These are phyloP conservation scores for Tortricodes alternella DNA, from an alignment of 2,888 invertebrate genomes.

Conservation along the genomic window DNA sequence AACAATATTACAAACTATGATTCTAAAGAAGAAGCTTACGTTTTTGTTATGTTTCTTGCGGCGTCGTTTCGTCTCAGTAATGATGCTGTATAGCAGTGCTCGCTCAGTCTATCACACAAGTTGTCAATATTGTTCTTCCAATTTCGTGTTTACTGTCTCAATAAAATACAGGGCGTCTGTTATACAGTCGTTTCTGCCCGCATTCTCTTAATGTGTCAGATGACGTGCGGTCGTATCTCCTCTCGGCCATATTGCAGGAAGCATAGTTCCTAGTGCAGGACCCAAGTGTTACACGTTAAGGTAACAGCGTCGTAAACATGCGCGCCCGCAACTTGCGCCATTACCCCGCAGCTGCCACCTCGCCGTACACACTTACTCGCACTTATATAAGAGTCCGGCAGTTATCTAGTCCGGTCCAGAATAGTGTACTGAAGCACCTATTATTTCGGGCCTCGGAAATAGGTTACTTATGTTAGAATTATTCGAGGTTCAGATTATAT, in stretches of 20 bases:
- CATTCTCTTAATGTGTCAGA: no score
- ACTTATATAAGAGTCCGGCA: slow-evolving; percentile 5
- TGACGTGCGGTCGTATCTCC: neutral
- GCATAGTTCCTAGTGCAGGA: neutral
- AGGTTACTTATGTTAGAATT: slow-evolving; percentile 26
- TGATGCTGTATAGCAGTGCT: no score
- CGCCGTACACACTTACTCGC: neutral
- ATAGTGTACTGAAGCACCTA: neutral
- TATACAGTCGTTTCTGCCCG: no score
- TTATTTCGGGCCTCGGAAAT: slow-evolving; percentile 18
- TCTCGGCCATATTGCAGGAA: neutral
- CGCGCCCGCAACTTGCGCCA: neutral
- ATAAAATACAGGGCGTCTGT: no score
- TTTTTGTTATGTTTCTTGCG: no score
- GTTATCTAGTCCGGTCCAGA: neutral
- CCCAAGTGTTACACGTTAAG: slow-evolving; percentile 7
- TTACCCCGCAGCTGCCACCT: slow-evolving; percentile 13
- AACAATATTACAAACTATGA: no score
- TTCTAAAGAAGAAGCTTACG: no score
- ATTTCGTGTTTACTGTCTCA: no score
- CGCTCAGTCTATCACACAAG: no score
- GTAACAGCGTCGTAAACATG: slow-evolving; percentile 14
- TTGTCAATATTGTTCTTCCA: no score
- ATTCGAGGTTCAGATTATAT: slow-evolving; percentile 24
- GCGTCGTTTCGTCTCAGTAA: no score